A percentile compares a stretch with the other conserved stretches of the same genome.
Evolutionary conservation across 2,113 vertebrate species (phyloP).

Genomic region (Sylvilagus bachmani): DNA sequence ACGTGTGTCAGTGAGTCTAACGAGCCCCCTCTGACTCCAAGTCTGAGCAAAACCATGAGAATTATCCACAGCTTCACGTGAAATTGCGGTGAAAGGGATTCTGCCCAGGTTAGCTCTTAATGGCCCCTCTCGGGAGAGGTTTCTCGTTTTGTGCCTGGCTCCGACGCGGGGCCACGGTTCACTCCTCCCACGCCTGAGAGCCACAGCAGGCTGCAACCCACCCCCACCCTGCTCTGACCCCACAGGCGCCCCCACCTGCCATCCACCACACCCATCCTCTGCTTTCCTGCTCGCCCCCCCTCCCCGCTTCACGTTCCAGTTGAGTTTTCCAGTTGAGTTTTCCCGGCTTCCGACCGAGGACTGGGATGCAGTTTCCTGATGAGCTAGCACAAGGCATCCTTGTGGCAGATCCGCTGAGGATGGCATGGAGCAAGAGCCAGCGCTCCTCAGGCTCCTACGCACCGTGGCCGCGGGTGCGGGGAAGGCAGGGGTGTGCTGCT

Average conservation of each 20-base stretch:
- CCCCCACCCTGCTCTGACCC: neutral
- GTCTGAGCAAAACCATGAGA: conserved; percentile 30
- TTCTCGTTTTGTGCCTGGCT: neutral
- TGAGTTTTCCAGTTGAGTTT: conserved; percentile 54
- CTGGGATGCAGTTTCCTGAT: neutral
- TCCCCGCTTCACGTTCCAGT: neutral
- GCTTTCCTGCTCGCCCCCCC: neutral
- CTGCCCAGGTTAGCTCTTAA: conserved; percentile 66
- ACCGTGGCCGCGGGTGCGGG: neutral
- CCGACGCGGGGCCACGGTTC: neutral
- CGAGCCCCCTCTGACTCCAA: conserved; percentile 40
- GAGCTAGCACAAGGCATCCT: neutral
- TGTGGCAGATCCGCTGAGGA: neutral
- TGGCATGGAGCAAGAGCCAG: accelerated
- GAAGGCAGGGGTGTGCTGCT: neutral
- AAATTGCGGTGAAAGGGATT: conserved; percentile 18
- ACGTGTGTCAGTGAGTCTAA: neutral
- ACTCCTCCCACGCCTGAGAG: neutral
- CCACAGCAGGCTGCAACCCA: neutral
- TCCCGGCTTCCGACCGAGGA: neutral
- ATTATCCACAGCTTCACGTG: neutral
- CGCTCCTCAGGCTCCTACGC: neutral
- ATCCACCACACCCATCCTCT: neutral
- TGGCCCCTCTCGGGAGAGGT: conserved; percentile 48
- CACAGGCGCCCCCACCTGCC: neutral